Base-by-base conservation (phyloP, 2,797 vertebrate species). In the Ataeniobius toweri region DNA sequence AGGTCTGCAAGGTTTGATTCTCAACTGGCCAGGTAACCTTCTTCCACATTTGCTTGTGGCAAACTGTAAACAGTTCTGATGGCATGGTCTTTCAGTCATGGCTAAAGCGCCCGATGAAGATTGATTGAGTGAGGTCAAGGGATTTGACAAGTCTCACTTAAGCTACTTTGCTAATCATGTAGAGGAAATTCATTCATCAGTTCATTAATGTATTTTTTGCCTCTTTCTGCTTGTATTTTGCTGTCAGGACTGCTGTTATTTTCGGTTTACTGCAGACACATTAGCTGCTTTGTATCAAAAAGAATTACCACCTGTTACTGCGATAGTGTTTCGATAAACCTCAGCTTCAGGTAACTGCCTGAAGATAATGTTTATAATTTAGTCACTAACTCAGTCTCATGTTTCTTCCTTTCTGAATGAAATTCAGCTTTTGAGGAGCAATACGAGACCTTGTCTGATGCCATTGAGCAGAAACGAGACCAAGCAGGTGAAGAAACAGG, bases 401-500 rank as follows among this genome's bases (percentile, higher is more conserved):
- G 24, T 68, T 68, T 46, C 39, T 46, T 46, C 24, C 41, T 41
- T 31, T 24, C 5, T 67, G 28, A 44, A 44, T 41, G 65, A 68
- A 44, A 44, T 68, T 68, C 65, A 68, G 65, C 9, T 46, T 22
- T 39, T n/a, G 22, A 69, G 46, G 31, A 53, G 1, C 36, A 26
- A 24, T 55, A 9, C 9, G 8, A 44, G 50, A 76, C 51, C 76
- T 78, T 58, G 13, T 20, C 5, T 8, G 22, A 2, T 3, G 16
- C 39, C 75, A 24, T 50, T 73, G 41, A 71, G 71, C 86, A 78
- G 39, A 22, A 73, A 69, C 39, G 0, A 68, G 73, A 44, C 0
- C 16, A 73, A 80, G 58, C 0, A 67, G 67, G 36, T 0, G 16
- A 75, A 77, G 59, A 41, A 87, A 80, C 81, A 88, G 83, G 67